Evolutionary conservation across 1,140 invertebrate species (phyloP).

Genomic region (Grapholita molesta): DNA sequence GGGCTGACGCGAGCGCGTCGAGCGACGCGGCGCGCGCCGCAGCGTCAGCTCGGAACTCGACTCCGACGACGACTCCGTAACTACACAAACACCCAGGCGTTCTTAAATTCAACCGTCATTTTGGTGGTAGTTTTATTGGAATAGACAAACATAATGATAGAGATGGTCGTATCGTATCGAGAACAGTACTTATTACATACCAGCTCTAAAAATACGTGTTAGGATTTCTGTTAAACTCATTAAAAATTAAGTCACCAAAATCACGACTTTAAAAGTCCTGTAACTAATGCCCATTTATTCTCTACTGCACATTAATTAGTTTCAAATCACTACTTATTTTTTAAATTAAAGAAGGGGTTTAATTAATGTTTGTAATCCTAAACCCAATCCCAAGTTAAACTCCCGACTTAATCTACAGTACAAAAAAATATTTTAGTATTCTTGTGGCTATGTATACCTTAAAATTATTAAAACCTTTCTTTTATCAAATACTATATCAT

Average conservation of each 20-base stretch:
- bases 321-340: not conserved
- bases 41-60: constrained; percentile 61
- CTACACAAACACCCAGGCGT: constrained; percentile 23
- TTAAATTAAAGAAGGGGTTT: not conserved
- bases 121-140: not conserved
- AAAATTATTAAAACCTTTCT: not conserved
- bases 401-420: too few relatives aligned
- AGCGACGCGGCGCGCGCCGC: constrained; percentile 57
- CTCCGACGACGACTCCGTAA: constrained; percentile 60
- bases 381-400: not conserved
- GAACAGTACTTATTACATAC: too few relatives aligned
- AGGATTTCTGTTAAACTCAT: too few relatives aligned
- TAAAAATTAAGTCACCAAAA: not conserved
- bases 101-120: not conserved
- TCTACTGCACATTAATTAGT: too few relatives aligned
- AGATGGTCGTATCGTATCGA: too few relatives aligned
- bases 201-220: too few relatives aligned
- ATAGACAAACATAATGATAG: not conserved
- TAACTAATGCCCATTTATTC: constrained; percentile 10
- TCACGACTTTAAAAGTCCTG: not conserved
- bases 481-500: not conserved
- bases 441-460: not conserved
- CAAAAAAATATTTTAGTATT: not conserved
- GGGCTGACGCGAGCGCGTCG: constrained; percentile 64
- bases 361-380: not conserved